Evolutionary conservation across 2,797 vertebrate species (phyloP), one percentile per base, ranked within the genome.

Genomic region (Characodon lateralis): DNA sequence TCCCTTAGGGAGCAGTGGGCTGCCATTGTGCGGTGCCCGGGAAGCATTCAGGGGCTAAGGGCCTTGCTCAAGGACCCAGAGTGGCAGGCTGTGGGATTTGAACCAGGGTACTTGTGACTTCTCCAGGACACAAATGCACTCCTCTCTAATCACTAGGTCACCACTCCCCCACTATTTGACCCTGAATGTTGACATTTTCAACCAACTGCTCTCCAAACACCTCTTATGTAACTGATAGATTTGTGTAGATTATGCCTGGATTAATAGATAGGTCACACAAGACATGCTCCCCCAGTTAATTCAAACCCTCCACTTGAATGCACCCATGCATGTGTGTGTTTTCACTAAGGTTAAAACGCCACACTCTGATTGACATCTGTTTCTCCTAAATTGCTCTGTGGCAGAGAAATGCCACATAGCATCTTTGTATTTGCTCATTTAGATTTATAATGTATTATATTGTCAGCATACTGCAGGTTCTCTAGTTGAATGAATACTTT

Each of bases 351-450:
- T 7, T 7, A 10, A 46, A 46, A 46, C 43, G 43, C 43, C 43
- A 46, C 43, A 46, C 31, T 84, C 53, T 56, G 71, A 80, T 51
- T 78, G 72, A 76, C 76, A 80, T 83, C 76, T 74, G 81, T 46
- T 41, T 82, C 35, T 41, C 41, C 5, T 16, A 79, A 78, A 78
- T 68, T 50, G 73, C 53, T 26, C 51, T 71, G 68, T 73, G 39
- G 26, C 43, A 0, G 39, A 79, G 77, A 73, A 75, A 82, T 77
- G 59, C 77, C 35, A 35, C 35, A 35, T 3, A 35, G 35, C 35
- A 35, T 71, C 24, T 46, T 46, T 7, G 43, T 46, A 46, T 46
- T 7, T 66, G 8, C 63, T 24, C 4, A 6, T 10, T 66, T 9
- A 41, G 35, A 66, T 66, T 39, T 66, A 41, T 41, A 35, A 35